phyloP scores from a whole-genome alignment of 2,797 vertebrate species.

The Neosalanx taihuensis region DNA sequence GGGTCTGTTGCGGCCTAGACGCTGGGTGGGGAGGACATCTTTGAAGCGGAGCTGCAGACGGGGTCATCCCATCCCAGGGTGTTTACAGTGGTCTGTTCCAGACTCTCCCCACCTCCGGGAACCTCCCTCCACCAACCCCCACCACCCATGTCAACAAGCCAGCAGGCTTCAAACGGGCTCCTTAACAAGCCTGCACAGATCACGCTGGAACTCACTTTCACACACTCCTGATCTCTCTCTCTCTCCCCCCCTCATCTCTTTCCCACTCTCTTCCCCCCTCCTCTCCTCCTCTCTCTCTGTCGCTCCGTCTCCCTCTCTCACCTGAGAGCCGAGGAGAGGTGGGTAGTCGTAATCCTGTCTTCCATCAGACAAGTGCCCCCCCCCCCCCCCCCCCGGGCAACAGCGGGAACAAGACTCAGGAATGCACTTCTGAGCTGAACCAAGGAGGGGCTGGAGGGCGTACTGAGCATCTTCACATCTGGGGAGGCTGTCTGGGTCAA shows the following conservation, averaged over 20 bases:
- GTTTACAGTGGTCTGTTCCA: conserved; percentile 1
- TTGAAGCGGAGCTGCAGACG: background rate
- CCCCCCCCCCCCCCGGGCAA: conserved; percentile 9
- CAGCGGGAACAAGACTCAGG: conserved; percentile 44
- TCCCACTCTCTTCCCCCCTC: background rate
- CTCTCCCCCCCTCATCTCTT: background rate
- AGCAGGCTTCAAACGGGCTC: conserved; percentile 22
- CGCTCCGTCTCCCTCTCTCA: background rate
- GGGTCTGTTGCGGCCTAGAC: too few species aligned
- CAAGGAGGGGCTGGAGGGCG: background rate
- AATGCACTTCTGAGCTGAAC: conserved; percentile 44
- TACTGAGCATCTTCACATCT: conserved; percentile 6
- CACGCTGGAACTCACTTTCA: conserved; percentile 5
- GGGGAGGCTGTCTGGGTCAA: background rate
- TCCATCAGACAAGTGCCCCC: conserved; percentile 25
- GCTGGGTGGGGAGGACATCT: background rate
- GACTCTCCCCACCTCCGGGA: conserved; percentile 9
- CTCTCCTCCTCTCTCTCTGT: background rate
- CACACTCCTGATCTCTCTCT: background rate
- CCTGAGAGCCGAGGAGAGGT: conserved; percentile 2
- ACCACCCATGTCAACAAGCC: conserved; percentile 50
- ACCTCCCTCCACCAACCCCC: conserved; percentile 7
- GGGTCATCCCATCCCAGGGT: background rate
- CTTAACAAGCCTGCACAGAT: conserved; percentile 32
- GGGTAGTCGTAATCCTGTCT: too few species aligned